These are phyloP conservation scores for Hemicentrotus pulcherrimus DNA, from an alignment of 35 echinoderm and acorn worm species.

Conservation along the genomic window DNA sequence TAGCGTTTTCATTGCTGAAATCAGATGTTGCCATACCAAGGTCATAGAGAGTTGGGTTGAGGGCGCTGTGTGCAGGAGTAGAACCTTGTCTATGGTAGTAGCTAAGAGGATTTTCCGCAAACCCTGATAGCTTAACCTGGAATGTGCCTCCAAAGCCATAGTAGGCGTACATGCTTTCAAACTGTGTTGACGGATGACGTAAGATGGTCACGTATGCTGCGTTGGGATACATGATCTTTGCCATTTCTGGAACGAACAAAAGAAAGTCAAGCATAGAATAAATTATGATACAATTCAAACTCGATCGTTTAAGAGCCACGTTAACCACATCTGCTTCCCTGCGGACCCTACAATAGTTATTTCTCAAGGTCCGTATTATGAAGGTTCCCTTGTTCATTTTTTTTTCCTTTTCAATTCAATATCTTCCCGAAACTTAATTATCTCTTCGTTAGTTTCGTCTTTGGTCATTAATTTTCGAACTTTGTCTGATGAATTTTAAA, in stretches of 20 bases:
- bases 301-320: too few relatives aligned
- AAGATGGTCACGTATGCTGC: slow-evolving; percentile 76
- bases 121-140: slow-evolving; percentile 28
- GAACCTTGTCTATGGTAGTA: background rate
- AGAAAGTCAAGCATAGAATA: background rate
- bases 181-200: slow-evolving; percentile 79
- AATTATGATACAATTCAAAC: too few relatives aligned
- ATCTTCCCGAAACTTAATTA: too few relatives aligned
- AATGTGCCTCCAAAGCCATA: slow-evolving; percentile 58
- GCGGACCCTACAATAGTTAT: too few relatives aligned
- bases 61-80: slow-evolving; percentile 23
- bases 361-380: too few relatives aligned
- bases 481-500: too few relatives aligned
- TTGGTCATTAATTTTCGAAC: too few relatives aligned
- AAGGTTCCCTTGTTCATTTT: too few relatives aligned
- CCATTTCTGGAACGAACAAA: slow-evolving; percentile 59
- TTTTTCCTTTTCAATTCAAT: too few relatives aligned
- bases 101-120: slow-evolving; percentile 32
- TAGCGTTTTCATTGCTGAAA: background rate
- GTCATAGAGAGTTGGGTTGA: slow-evolving; percentile 81
- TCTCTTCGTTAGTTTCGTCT: too few relatives aligned
- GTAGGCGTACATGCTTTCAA: slow-evolving; percentile 85
- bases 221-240: slow-evolving; percentile 59
- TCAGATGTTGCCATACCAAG: slow-evolving; percentile 46
- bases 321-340: too few relatives aligned